Conservation (phyloP, 2,113 vertebrate genomes). For the Shinisaurus crocodilurus region DNA sequence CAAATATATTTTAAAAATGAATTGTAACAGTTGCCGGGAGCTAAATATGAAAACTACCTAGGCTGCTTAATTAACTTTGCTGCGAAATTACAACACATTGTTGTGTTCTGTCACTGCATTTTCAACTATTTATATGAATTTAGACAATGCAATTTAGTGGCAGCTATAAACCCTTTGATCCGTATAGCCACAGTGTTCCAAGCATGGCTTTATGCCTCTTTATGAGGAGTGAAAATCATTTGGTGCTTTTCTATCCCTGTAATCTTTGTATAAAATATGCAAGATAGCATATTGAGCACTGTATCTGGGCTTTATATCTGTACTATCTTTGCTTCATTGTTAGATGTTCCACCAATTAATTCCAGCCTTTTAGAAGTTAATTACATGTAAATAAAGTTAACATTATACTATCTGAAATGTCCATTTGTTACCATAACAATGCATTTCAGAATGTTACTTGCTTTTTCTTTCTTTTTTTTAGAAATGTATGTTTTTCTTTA, state of each 20-base stretch:
- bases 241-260: background rate
- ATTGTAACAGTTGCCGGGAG: conserved; percentile 58
- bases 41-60: conserved; percentile 59
- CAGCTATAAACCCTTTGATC: conserved; percentile 66
- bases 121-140: conserved; percentile 64
- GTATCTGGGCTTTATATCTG: conserved; percentile 5
- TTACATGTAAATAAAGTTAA: conserved; percentile 5
- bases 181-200: conserved; percentile 57
- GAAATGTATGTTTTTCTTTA: conserved; percentile 11
- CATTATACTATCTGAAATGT: conserved; percentile 32
- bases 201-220: conserved; percentile 51
- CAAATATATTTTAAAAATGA: conserved; percentile 67
- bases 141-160: conserved; percentile 56
- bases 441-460: background rate
- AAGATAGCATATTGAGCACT: conserved; percentile 21
- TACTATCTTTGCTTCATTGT: conserved; percentile 41
- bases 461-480: background rate
- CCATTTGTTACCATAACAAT: background rate
- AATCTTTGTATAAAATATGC: conserved; percentile 36
- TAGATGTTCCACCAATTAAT: conserved; percentile 45
- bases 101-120: conserved; percentile 59
- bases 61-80: conserved; percentile 69
- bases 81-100: conserved; percentile 65
- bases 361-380: conserved; percentile 25
- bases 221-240: conserved; percentile 29